Percentiles rank a stretch among this genome's conserved stretches.
Evolutionary conservation across 2,113 vertebrate species (phyloP).

Genomic region (Alethe castanea): DNA sequence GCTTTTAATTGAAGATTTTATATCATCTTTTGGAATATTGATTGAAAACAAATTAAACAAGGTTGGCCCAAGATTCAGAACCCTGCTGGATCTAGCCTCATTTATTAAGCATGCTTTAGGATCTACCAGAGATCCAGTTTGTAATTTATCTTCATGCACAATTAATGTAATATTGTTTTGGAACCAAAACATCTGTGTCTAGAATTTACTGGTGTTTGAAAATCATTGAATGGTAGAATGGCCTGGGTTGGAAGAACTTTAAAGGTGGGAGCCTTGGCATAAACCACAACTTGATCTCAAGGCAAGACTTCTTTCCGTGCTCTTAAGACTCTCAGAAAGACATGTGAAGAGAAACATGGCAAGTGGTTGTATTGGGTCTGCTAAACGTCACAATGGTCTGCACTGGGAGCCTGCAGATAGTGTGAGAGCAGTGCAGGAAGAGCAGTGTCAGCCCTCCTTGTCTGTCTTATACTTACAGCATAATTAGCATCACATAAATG

Average conservation of each 20-base stretch:
- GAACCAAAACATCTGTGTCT: neutral
- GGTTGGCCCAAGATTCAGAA: neutral
- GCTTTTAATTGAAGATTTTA: neutral
- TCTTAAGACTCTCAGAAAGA: neutral
- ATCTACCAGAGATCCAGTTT: neutral
- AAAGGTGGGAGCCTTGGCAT: neutral
- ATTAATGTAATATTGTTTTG: neutral
- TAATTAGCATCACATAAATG: slow-evolving; percentile 48
- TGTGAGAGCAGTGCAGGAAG: neutral
- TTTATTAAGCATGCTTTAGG: neutral
- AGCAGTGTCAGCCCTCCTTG: neutral
- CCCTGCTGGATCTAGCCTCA: neutral
- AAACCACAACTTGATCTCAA: neutral
- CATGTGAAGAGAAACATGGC: rapidly evolving
- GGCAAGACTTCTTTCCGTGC: neutral
- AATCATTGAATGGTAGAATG: neutral
- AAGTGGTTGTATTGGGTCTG: rapidly evolving
- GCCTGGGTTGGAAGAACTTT: neutral
- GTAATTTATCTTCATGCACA: neutral
- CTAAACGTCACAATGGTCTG: neutral
- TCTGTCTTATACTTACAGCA: neutral
- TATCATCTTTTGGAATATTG: neutral
- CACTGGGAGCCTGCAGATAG: rapidly evolving
- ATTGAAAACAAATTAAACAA: neutral
- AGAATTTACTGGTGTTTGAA: neutral